Percentiles rank a stretch among this genome's conserved stretches.
Conservation (phyloP, 2,888 invertebrate genomes). For the Pollenia angustigena region DNA sequence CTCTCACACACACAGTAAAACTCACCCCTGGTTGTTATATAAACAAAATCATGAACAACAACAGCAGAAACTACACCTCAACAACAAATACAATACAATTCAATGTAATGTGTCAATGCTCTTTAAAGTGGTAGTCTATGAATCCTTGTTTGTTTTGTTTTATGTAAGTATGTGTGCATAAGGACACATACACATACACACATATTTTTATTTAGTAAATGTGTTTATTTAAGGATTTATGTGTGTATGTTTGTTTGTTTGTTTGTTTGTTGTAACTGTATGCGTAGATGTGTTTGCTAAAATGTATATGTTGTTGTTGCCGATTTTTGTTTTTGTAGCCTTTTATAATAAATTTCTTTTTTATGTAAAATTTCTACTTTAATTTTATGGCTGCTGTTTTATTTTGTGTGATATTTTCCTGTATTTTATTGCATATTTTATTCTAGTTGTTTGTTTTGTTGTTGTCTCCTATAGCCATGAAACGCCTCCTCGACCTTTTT, state of each 20-base stretch:
- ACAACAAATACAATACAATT: slow-evolving; percentile 25
- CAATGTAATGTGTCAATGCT: slow-evolving; percentile 72
- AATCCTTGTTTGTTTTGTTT: slow-evolving; percentile 40
- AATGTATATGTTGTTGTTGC: not conserved
- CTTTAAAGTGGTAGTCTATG: slow-evolving; percentile 65
- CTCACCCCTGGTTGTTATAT: slow-evolving; percentile 50
- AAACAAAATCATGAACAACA: slow-evolving; percentile 48
- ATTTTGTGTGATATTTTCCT: slow-evolving; percentile 2
- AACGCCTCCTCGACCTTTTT: slow-evolving; percentile 37
- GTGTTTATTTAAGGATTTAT: not conserved
- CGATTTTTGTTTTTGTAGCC: slow-evolving; percentile 47
- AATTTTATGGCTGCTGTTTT: slow-evolving; percentile 38
- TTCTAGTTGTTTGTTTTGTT: not conserved
- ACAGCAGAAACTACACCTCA: slow-evolving; percentile 6
- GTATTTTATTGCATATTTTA: not conserved
- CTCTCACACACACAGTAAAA: slow-evolving; percentile 5
- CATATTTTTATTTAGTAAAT: not conserved
- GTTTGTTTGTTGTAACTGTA: not conserved
- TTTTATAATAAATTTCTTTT: slow-evolving; percentile 49
- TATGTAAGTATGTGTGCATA: slow-evolving; percentile 1
- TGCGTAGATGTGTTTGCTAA: slow-evolving; percentile 22
- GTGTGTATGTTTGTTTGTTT: not conserved
- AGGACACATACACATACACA: not conserved
- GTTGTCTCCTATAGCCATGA: slow-evolving; percentile 16
- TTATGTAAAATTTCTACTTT: slow-evolving; percentile 46